These are phyloP conservation scores for Hyaena hyaena DNA, from an alignment of 2,113 vertebrate species.

Conservation along the genomic window DNA sequence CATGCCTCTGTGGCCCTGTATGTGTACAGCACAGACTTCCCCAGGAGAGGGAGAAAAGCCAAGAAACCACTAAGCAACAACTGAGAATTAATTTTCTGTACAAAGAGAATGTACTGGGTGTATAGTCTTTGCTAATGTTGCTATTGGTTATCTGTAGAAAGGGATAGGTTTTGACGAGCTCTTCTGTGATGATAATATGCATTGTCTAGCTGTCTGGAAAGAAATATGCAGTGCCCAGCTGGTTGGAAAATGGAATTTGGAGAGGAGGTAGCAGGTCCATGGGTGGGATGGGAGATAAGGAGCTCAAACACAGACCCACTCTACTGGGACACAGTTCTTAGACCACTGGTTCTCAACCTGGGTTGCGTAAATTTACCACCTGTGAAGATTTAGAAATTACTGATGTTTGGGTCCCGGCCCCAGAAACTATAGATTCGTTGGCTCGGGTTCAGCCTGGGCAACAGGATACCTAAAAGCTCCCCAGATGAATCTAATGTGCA, in stretches of 20 bases:
- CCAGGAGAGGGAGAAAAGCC: slow-evolving; percentile 7
- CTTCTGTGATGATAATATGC: background rate
- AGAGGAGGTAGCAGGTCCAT: background rate
- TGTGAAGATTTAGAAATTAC: background rate
- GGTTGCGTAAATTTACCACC: background rate
- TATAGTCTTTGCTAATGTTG: background rate
- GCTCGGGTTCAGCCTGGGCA: background rate
- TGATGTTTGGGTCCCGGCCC: background rate
- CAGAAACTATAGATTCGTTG: background rate
- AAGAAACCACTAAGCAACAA: slow-evolving; percentile 7
- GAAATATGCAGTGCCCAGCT: slow-evolving; percentile 7
- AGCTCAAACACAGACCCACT: background rate
- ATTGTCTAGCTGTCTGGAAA: background rate
- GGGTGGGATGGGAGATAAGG: background rate
- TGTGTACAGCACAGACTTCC: background rate
- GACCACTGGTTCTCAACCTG: background rate
- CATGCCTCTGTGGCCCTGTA: background rate
- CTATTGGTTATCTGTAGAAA: slow-evolving; percentile 39
- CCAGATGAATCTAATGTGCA: background rate
- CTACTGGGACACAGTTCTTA: background rate
- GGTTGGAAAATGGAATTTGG: background rate
- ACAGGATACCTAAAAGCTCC: background rate
- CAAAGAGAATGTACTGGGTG: background rate
- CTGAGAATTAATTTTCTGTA: slow-evolving; percentile 43
- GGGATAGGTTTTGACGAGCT: background rate